Base-by-base conservation (phyloP, 2,888 invertebrate species). In the Phymatocera aterrima region DNA sequence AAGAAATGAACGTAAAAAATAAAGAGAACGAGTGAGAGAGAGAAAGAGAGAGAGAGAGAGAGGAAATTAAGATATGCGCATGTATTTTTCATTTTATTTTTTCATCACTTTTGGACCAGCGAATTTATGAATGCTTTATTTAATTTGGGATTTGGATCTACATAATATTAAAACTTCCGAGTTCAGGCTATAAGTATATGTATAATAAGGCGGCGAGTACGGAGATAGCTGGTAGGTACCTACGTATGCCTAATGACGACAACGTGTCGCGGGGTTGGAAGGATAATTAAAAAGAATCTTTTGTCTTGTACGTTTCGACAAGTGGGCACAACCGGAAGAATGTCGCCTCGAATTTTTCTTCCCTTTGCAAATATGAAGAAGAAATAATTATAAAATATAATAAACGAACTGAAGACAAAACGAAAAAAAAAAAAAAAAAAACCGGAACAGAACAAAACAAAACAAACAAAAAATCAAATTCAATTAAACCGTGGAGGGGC, bases 91-190 rank as follows among this genome's bases (percentile, higher is more conserved):
- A 80, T 79, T 72, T 48, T n/a, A n/a, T n/a, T n/a, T n/a, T n/a
- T n/a, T n/a, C n/a, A n/a, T n/a, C n/a, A n/a, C n/a, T n/a, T 70
- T 46, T 10, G 31, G 77, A 31, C 28, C 24, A 65, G 77, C 64
- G 82, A 85, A 87, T 84, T 84, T 85, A 86, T 85, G 83, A 87
- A 87, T 83, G 83, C 83, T 84, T 85, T 83, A 85, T 85, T 87
- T 85, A 85, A 87, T 85, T 87, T 84, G 74, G 80, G 81, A 82
- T 81, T 84, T 80, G 83, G 82, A 81, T 81, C 77, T 65, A 78
- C 78, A 64, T 74, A 75, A 65, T 64, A 79, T 65, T 74, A 64
- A 79, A 74, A 75, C 64, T 61, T 65, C 51, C 64, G 48, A 61
- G 40, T 21, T 34, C 2, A 31, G 28, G 18, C 57, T 75, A 60